phyloP scores from a whole-genome alignment of 2,797 vertebrate species.

The Microcaecilia unicolor region DNA sequence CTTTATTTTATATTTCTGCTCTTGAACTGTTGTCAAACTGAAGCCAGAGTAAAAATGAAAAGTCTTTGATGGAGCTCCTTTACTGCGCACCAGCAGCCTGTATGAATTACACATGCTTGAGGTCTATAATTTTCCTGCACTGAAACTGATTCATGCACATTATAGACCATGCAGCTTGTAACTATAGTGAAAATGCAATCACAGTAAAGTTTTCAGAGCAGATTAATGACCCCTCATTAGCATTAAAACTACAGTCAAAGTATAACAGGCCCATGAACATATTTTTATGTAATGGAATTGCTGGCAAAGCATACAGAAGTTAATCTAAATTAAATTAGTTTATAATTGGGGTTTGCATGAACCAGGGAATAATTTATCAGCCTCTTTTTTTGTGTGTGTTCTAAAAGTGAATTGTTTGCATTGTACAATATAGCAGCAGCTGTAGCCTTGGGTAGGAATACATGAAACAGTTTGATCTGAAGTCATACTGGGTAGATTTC shows the following conservation, averaged over 20 bases:
- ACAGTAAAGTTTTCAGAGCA: constrained; percentile 5
- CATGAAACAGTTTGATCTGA: no score
- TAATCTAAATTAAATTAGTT: constrained; percentile 19
- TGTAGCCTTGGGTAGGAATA: constrained; percentile 6
- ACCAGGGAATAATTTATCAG: constrained; percentile 1
- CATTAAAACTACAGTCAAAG: constrained; percentile 10
- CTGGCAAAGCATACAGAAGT: constrained; percentile 4
- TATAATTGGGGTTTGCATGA: constrained; percentile 10
- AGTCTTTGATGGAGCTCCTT: no score
- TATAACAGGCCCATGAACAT: neutral
- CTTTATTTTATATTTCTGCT: no score
- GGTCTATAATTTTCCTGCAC: neutral
- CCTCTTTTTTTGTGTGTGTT: constrained; percentile 14
- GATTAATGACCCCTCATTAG: constrained; percentile 8
- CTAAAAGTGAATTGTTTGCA: constrained; percentile 15
- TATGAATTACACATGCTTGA: no score
- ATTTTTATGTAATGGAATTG: constrained; percentile 11
- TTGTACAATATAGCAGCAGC: constrained; percentile 15
- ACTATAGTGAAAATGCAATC: neutral
- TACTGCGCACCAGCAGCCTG: no score
- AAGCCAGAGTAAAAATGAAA: no score
- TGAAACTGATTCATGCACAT: neutral
- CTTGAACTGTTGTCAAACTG: no score
- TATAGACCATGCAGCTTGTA: neutral
- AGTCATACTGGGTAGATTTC: no score